A percentile compares a stretch with the other conserved stretches of the same genome.
Evolutionary conservation across 2,113 vertebrate genomes (phyloP).

Genomic region (Eidolon helvum): DNA sequence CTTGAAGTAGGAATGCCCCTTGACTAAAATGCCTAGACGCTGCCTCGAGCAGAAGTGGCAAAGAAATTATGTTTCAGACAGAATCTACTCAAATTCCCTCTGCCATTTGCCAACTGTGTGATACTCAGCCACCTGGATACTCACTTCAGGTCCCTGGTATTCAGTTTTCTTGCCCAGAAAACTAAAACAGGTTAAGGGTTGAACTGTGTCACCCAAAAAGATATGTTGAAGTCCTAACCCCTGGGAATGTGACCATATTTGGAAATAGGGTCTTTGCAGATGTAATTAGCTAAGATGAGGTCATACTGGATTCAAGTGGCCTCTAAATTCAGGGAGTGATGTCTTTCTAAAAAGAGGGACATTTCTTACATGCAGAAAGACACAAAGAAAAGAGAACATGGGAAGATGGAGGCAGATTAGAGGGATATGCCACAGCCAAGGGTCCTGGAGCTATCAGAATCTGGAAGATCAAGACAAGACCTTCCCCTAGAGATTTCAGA

Average conservation of each 20-base stretch:
- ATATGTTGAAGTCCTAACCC: neutral
- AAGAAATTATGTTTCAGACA: neutral
- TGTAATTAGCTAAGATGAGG: no score
- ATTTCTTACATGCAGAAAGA: no score
- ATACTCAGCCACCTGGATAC: no score
- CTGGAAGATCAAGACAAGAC: rapidly evolving
- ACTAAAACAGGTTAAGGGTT: neutral
- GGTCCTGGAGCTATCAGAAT: neutral
- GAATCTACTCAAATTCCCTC: neutral
- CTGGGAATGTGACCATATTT: neutral
- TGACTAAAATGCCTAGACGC: neutral
- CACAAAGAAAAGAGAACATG: rapidly evolving
- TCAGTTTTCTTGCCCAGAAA: neutral
- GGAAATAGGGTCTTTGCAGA: neutral
- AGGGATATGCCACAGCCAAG: neutral
- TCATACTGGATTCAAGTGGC: no score
- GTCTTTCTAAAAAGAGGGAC: neutral
- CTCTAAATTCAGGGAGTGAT: no score
- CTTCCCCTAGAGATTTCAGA: neutral
- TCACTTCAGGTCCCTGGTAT: rapidly evolving
- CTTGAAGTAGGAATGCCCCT: neutral
- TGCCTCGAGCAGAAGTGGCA: rapidly evolving
- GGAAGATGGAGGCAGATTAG: rapidly evolving
- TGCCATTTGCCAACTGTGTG: rapidly evolving
- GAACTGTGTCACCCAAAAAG: neutral